These are phyloP conservation scores for Deilephila porcellus DNA, from an alignment of 2,888 invertebrate species.

Conservation along the genomic window DNA sequence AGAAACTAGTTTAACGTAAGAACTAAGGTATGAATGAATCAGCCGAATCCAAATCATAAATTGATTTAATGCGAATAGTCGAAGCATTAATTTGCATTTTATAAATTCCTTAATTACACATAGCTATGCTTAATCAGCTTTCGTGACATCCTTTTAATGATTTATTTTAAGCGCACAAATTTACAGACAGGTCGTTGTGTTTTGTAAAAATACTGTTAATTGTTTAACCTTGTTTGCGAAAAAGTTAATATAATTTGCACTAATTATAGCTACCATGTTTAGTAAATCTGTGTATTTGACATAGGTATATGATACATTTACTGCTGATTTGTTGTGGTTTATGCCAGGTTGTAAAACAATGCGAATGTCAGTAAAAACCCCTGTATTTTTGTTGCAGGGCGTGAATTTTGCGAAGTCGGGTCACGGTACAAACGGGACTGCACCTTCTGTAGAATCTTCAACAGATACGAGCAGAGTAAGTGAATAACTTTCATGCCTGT, in stretches of 20 bases:
- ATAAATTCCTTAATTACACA: background rate
- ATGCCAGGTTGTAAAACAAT: background rate
- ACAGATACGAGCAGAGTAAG: conserved; percentile 54
- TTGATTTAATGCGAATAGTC: background rate
- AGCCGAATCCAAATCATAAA: background rate
- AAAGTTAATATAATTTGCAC: too few relatives aligned
- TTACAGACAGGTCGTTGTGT: too few relatives aligned
- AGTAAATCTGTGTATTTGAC: too few relatives aligned
- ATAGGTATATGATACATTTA: too few relatives aligned
- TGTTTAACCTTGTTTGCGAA: too few relatives aligned
- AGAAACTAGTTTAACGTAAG: background rate
- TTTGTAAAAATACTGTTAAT: too few relatives aligned
- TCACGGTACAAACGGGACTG: conserved; percentile 46
- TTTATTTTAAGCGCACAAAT: too few relatives aligned
- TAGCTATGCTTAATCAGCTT: background rate
- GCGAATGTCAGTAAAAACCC: background rate
- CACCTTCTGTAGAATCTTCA: conserved; percentile 52
- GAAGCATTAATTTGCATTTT: background rate
- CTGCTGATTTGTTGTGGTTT: background rate
- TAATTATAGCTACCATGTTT: too few relatives aligned
- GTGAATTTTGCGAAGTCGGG: conserved; percentile 54
- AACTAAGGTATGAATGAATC: background rate
- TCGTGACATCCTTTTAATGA: too few relatives aligned
- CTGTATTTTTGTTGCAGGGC: conserved; percentile 47
- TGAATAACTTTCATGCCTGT: conserved; percentile 17